These are phyloP conservation scores for Opisthograptis luteolata DNA, from an alignment of 2,888 invertebrate genomes.

Conservation along the genomic window DNA sequence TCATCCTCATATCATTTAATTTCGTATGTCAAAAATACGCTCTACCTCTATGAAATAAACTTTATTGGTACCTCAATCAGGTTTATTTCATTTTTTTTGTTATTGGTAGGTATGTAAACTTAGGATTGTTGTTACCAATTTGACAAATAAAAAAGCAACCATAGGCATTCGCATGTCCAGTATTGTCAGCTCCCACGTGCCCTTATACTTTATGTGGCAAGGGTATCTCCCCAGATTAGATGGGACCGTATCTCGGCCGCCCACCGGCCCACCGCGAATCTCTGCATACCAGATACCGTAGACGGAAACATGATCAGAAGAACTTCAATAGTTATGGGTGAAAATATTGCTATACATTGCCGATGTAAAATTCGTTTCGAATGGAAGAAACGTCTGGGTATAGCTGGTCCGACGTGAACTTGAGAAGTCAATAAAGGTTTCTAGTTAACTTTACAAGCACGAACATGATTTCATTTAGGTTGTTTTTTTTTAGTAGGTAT, in stretches of 20 bases:
- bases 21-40: no score
- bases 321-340: slow-evolving; percentile 33
- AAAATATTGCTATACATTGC: slow-evolving; percentile 15
- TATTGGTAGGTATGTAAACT: slow-evolving; percentile 7
- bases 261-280: slow-evolving; percentile 58
- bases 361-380: background rate
- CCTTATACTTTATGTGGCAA: slow-evolving; percentile 60
- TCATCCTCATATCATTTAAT: no score
- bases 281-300: slow-evolving; percentile 26
- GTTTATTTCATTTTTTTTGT: no score
- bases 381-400: no score
- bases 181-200: slow-evolving; percentile 45
- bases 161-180: slow-evolving; percentile 32
- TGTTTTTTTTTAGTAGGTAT: no score
- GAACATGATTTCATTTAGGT: no score
- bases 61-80: no score
- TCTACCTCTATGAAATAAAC: no score
- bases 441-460: no score
- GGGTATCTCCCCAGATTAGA: slow-evolving; percentile 70
- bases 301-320: slow-evolving; percentile 37
- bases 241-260: slow-evolving; percentile 61
- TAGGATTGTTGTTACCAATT: slow-evolving; percentile 14
- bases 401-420: no score
- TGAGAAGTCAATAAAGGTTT: no score
- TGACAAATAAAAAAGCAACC: slow-evolving; percentile 13